phyloP scores from a whole-genome alignment of 2,113 vertebrate genomes.

The Halcyon malimbica region DNA sequence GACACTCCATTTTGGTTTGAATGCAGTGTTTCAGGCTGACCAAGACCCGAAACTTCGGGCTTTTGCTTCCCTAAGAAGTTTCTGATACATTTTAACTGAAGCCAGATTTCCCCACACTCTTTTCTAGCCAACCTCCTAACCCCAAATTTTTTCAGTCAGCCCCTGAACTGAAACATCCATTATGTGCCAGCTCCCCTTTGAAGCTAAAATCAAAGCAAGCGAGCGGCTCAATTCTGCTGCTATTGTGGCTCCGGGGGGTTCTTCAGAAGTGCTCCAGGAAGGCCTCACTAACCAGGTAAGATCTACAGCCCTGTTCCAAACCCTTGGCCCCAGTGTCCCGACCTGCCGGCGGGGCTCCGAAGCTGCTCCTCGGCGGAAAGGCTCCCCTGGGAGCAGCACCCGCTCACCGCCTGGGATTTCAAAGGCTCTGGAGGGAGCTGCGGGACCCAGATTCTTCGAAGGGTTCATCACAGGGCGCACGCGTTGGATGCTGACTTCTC shows the following conservation, averaged over 20 bases:
- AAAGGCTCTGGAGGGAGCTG: background rate
- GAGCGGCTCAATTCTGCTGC: slow-evolving; percentile 10
- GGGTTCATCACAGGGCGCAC: slow-evolving; percentile 3
- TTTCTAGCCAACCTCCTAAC: background rate
- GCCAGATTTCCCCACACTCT: slow-evolving; percentile 31
- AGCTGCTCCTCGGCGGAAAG: background rate
- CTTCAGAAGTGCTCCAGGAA: slow-evolving; percentile 10
- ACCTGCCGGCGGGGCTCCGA: background rate
- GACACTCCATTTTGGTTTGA: background rate
- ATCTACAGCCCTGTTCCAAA: background rate
- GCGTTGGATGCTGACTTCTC: background rate
- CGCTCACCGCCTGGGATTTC: accelerated
- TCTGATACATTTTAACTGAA: background rate
- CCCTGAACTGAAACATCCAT: background rate
- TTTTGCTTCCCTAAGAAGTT: slow-evolving; percentile 17
- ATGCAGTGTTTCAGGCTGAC: background rate
- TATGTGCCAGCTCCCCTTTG: slow-evolving; percentile 40
- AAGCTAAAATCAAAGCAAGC: slow-evolving; percentile 46
- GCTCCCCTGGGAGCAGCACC: background rate
- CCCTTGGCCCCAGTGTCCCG: background rate
- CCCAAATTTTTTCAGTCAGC: slow-evolving; percentile 18
- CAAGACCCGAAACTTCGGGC: background rate
- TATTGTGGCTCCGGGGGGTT: background rate
- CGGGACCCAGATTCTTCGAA: background rate
- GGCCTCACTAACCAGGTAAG: background rate